These are phyloP conservation scores for Nannospalax galili DNA, from an alignment of 2,113 vertebrate genomes.

Conservation along the genomic window DNA sequence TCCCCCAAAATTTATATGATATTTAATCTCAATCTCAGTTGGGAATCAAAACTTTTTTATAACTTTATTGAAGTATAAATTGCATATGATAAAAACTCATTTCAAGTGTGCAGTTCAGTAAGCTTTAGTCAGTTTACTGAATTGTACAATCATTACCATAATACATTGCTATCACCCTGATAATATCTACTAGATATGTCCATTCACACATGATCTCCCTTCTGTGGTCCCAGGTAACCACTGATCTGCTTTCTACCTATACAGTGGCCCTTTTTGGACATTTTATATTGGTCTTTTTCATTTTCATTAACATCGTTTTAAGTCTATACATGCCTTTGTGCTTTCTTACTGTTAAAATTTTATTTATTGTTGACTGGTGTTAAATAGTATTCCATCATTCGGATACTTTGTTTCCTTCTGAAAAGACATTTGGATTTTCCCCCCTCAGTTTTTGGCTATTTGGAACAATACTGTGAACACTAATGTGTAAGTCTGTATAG, in stretches of 20 bases:
- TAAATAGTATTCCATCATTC: neutral
- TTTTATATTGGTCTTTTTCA: slow-evolving; percentile 12
- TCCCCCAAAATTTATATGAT: neutral
- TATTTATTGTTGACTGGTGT: neutral
- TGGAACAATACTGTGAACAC: slow-evolving; percentile 29
- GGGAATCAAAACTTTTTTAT: neutral
- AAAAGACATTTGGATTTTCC: neutral
- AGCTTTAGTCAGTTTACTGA: slow-evolving; percentile 8
- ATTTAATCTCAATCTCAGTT: neutral
- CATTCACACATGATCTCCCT: neutral
- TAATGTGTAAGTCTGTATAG: neutral
- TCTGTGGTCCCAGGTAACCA: neutral
- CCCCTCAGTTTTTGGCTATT: neutral
- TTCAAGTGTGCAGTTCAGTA: neutral
- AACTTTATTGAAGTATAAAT: slow-evolving; percentile 6
- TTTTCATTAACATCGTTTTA: neutral
- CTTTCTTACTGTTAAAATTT: neutral
- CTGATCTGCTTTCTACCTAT: neutral
- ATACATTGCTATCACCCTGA: neutral
- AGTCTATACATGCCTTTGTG: neutral
- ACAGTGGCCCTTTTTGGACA: neutral
- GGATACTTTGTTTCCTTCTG: neutral
- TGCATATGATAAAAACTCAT: neutral
- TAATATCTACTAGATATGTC: neutral
- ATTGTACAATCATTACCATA: neutral